Evolutionary conservation across 2,797 vertebrate species (phyloP), one percentile per base, ranked within the genome.

Genomic region (Acipenser ruthenus): DNA sequence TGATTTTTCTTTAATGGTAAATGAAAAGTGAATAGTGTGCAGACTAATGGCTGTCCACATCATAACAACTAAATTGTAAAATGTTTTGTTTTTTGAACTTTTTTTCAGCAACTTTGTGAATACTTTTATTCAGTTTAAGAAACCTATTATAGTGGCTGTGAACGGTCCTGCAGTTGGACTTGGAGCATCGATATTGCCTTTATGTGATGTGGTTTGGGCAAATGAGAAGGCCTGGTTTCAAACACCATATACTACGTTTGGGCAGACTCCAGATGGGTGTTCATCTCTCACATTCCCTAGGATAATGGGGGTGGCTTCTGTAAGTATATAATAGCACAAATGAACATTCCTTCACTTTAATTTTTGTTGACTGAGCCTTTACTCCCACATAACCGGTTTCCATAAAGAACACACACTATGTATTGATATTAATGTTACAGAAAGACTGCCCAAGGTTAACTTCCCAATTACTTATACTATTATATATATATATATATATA

Each of bases 201-300:
- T 99, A 13, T 99, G 96, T 68, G 96, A 99, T 49, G 94, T 99
- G 66, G 94, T 99, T 55, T 99, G 96, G 96, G 96, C 96, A 77
- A 99, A 93, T 67, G 96, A 99, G 82, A 99, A 98, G 81, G 94
- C 96, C 51, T 99, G 95, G 95, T 97, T 99, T 86, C 96, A 99
- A 78, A 98, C 95, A 12, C 96, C 96, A 2, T 98, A 99, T 79
- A 90, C 91, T 10, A 89, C 90, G 63, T 97, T 93, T 66, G 96
- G 96, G 67, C 96, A 99, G 83, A 97, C 95, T 50, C 96, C 96
- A 1, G 96, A 98, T 63, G 94, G 90, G 71, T 98, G 96, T 78
- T 94, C 95, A 6, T 95, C 95, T 18, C 87, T 97, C 72, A 95
- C 94, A 71, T 98, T 99, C 78, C 96, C 96, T 66, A 90, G 88